Base-by-base conservation (phyloP, 2,113 vertebrate genomes). In the Poecilia latipinna region DNA sequence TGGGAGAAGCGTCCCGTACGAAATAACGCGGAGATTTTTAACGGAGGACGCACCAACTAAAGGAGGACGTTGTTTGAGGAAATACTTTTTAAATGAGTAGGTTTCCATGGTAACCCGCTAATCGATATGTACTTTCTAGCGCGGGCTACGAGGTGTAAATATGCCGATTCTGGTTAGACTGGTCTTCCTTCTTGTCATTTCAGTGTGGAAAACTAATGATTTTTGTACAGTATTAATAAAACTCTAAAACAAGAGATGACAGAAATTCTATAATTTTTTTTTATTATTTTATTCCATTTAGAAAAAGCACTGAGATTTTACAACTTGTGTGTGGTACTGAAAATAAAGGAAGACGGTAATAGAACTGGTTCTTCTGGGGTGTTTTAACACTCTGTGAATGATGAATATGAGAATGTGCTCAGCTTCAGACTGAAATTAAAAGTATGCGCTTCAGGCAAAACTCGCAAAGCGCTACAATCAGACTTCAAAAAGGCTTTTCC, bases 161-260 rank as follows among this genome's bases (percentile, higher is more conserved):
- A 62, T 4, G 7, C 39, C 31, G 22, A 68, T 51, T 60, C 17
- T 61, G 75, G 68, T 24, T 67, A 28, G 32, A 22, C 7, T 4
- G 33, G 8, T 12, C 60, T 33, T 26, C 22, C 28, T 72, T 8
- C 15, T 8, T 67, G n/a, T 78, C 72, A n/a, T 72, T 19, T 70
- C 33, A 75, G 13, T 8, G 28, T 33, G 22, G 74, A 66, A 44
- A n/a, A 31, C 28, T 4, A 0, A 19, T 65, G n/a, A n/a, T 4
- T 75, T 87, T 82, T 85, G 67, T 75, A 85, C 67, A 62, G 61
- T 61, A 63, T 68, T 78, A 81, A 78, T 48, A 29, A 28, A 64
- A 70, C 5, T 11, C 13, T 68, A 31, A 39, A 70, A 31, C 32
- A 70, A 61, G 26, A 61, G 39, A 7, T 64, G 4, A 13, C 78